phyloP scores from a whole-genome alignment of 2,797 vertebrate species.

The Coluber constrictor region DNA sequence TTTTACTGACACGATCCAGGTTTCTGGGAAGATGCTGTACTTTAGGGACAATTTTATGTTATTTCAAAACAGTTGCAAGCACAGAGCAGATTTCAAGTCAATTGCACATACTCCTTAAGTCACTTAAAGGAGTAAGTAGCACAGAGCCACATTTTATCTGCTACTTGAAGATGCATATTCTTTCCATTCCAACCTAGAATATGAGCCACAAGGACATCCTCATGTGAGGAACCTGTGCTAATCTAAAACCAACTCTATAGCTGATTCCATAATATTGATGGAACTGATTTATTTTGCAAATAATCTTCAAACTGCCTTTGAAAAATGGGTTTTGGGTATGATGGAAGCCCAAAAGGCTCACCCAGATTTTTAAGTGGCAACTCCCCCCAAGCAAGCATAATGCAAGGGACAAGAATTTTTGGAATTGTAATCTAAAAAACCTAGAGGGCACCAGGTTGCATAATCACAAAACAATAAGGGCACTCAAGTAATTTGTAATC shows the following conservation, averaged over 20 bases:
- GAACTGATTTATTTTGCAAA: background rate
- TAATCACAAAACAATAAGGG: background rate
- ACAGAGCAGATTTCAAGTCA: background rate
- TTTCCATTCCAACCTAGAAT: background rate
- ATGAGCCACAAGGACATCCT: background rate
- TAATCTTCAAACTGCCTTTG: background rate
- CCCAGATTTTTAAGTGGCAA: background rate
- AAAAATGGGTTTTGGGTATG: background rate
- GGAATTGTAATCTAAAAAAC: background rate
- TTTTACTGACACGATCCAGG: constrained; percentile 24
- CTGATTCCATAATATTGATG: background rate
- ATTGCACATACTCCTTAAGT: background rate
- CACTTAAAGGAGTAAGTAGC: background rate
- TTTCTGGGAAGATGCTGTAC: constrained; percentile 41
- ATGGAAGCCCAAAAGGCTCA: background rate
- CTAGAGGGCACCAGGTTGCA: background rate
- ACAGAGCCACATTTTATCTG: background rate
- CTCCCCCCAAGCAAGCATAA: background rate
- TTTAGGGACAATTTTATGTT: constrained; percentile 25
- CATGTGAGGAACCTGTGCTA: background rate
- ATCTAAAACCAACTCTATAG: background rate
- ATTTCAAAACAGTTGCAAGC: constrained; percentile 27
- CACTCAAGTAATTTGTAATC: background rate
- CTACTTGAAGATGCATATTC: background rate
- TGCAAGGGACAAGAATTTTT: background rate